These are phyloP conservation scores for Polyergus mexicanus DNA, from an alignment of 1,140 invertebrate species.

Conservation along the genomic window DNA sequence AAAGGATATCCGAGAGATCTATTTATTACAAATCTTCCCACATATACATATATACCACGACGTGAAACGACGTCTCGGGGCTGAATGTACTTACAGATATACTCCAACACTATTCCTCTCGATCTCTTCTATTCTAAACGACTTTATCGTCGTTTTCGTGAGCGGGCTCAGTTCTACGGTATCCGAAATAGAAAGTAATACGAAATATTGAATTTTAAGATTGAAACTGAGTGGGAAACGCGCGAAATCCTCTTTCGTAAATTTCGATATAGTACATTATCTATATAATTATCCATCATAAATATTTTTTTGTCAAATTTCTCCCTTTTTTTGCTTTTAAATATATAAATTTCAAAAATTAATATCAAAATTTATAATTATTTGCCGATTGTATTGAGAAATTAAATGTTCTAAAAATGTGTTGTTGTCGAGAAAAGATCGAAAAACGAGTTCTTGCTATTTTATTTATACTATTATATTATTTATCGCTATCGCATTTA, in stretches of 20 bases:
- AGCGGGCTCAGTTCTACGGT: slow-evolving; percentile 23
- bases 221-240: not conserved
- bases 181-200: no score
- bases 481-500: not conserved
- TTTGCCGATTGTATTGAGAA: not conserved
- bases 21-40: slow-evolving; percentile 27
- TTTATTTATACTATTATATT: no score
- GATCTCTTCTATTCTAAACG: slow-evolving; percentile 31
- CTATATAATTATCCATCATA: not conserved
- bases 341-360: slow-evolving; percentile 10
- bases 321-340: not conserved
- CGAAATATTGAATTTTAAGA: not conserved
- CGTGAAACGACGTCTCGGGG: not conserved
- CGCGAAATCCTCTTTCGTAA: not conserved
- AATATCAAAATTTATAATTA: not conserved
- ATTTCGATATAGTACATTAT: not conserved
- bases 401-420: not conserved
- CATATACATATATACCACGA: not conserved
- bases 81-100: slow-evolving; percentile 47
- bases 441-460: no score
- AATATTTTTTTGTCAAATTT: not conserved
- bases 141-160: slow-evolving; percentile 26
- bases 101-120: slow-evolving; percentile 25
- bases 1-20: slow-evolving; percentile 30
- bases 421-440: no score